These are phyloP conservation scores for Baccha elongata DNA, from an alignment of 2,888 invertebrate species.

Conservation along the genomic window DNA sequence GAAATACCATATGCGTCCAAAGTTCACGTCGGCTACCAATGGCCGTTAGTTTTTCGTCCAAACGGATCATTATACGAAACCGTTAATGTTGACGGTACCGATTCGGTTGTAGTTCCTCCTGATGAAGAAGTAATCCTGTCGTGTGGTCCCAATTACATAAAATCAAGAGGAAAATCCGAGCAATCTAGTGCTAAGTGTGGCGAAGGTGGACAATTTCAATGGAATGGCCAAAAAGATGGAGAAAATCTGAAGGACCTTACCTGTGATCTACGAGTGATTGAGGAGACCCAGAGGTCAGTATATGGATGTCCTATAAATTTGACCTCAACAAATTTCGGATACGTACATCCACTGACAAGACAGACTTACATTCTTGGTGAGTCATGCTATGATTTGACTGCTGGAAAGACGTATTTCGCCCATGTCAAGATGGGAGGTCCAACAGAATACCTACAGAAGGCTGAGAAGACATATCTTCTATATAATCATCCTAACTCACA, in stretches of 20 bases:
- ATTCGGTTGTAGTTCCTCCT: slow-evolving; percentile 46
- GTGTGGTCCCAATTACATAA: slow-evolving; percentile 75
- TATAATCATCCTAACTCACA: slow-evolving; percentile 75
- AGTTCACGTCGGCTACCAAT: slow-evolving; percentile 69
- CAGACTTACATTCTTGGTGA: slow-evolving; percentile 76
- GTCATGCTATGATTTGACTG: slow-evolving; percentile 75
- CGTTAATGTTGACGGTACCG: slow-evolving; percentile 17
- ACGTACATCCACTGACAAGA: slow-evolving; percentile 76
- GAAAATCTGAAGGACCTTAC: slow-evolving; percentile 68
- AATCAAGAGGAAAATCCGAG: slow-evolving; percentile 57
- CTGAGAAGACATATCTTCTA: slow-evolving; percentile 74
- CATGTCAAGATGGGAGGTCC: slow-evolving; percentile 75
- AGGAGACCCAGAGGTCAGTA: slow-evolving; percentile 75
- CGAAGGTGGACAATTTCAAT: slow-evolving; percentile 57
- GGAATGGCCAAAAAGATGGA: slow-evolving; percentile 24
- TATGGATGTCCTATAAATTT: slow-evolving; percentile 74
- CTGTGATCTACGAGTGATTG: slow-evolving; percentile 77
- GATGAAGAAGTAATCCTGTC: slow-evolving; percentile 72
- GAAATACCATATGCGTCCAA: slow-evolving; percentile 70
- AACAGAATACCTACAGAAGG: slow-evolving; percentile 63
- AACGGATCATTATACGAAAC: slow-evolving; percentile 70
- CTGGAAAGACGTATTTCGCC: slow-evolving; percentile 76
- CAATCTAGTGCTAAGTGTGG: slow-evolving; percentile 67
- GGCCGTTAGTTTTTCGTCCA: slow-evolving; percentile 73
- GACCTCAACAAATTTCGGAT: slow-evolving; percentile 76